These are phyloP conservation scores for Chloroceryle inda DNA, from an alignment of 2,797 vertebrate species.

Conservation along the genomic window DNA sequence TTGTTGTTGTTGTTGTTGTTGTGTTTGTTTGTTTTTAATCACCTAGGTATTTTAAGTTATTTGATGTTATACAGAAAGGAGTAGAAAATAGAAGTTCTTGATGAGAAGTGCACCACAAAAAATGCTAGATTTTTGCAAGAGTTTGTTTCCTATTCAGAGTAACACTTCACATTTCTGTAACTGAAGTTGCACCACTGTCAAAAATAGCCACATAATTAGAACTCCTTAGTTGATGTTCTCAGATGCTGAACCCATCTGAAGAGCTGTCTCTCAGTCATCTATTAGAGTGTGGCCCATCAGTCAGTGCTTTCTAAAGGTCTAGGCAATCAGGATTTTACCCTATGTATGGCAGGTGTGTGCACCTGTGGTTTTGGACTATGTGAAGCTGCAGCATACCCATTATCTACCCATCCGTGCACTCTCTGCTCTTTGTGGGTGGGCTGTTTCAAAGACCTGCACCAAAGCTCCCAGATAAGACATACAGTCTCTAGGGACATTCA, in stretches of 20 bases:
- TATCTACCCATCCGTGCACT: rapidly evolving
- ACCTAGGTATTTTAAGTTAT: not conserved
- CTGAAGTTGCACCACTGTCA: not conserved
- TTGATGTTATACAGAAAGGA: not conserved
- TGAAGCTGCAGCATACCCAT: not conserved
- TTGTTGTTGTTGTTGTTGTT: too few relatives aligned
- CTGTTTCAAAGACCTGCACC: not conserved
- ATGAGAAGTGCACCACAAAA: not conserved
- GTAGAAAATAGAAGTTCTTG: not conserved
- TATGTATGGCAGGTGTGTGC: not conserved
- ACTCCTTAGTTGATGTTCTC: rapidly evolving
- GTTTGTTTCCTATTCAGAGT: not conserved
- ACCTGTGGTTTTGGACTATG: not conserved
- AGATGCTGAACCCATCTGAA: rapidly evolving
- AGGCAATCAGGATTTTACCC: not conserved
- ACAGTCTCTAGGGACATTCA: not conserved
- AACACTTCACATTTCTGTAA: not conserved
- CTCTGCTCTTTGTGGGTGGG: not conserved
- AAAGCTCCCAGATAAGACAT: not conserved
- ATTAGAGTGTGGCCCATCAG: not conserved
- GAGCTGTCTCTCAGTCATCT: not conserved
- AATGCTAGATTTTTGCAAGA: not conserved
- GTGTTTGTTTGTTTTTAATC: not conserved
- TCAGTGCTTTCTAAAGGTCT: not conserved
- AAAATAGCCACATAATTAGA: not conserved